A percentile compares a stretch with the other conserved stretches of the same genome.
phyloP scores from a whole-genome alignment of 2,113 vertebrate genomes.

The Proteles cristata region DNA sequence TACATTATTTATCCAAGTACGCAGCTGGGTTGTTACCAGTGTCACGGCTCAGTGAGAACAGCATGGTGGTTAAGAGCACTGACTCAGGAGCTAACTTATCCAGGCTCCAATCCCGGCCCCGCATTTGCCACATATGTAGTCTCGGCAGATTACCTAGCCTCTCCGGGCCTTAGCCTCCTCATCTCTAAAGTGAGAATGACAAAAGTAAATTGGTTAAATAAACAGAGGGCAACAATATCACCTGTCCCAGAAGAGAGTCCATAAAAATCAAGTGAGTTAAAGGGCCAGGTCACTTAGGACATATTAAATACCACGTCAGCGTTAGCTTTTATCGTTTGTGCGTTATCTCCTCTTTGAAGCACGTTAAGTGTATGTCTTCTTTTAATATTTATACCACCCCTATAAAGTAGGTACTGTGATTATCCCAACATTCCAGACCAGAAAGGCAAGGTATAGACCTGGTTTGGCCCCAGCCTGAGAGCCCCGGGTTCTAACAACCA shows the following conservation, averaged over 20 bases:
- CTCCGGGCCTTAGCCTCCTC: neutral
- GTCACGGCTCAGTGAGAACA: neutral
- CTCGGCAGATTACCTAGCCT: neutral
- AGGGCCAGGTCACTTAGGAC: neutral
- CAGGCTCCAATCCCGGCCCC: neutral
- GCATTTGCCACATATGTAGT: neutral
- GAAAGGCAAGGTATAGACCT: neutral
- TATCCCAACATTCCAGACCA: neutral
- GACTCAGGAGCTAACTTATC: neutral
- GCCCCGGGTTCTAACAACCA: neutral
- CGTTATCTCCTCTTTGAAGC: neutral
- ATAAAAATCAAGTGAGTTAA: neutral
- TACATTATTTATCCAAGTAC: neutral
- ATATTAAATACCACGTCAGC: neutral
- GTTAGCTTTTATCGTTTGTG: neutral
- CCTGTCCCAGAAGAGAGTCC: slow-evolving; percentile 3
- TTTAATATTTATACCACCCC: neutral
- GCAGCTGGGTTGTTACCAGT: neutral
- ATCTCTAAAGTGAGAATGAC: neutral
- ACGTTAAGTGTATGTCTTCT: neutral
- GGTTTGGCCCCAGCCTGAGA: neutral
- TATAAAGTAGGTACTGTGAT: neutral
- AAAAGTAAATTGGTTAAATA: neutral
- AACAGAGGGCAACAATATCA: neutral
- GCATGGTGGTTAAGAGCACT: neutral